phyloP scores from a whole-genome alignment of 2,888 invertebrate genomes.

The Nycteola revayana region DNA sequence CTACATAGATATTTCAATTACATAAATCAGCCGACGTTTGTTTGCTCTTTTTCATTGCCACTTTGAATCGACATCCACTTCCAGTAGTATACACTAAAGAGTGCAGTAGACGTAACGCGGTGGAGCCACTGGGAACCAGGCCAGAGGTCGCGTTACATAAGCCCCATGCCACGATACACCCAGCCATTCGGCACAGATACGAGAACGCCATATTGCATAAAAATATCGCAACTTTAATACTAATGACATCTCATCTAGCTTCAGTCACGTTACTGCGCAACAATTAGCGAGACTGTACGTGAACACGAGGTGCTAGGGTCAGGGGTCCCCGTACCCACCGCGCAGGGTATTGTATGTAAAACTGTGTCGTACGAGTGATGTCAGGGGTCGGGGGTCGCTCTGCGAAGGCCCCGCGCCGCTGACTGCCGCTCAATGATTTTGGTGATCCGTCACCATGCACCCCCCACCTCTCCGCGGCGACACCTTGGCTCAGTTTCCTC shows the following conservation, averaged over 20 bases:
- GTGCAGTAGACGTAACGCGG: too few relatives aligned
- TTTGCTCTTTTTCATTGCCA: too few relatives aligned
- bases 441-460: neutral
- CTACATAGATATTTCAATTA: too few relatives aligned
- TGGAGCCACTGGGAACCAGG: too few relatives aligned
- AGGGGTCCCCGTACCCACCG: neutral
- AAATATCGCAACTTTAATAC: slow-evolving; percentile 19
- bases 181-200: too few relatives aligned
- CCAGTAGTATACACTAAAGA: too few relatives aligned
- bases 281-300: slow-evolving; percentile 16
- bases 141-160: too few relatives aligned
- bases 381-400: neutral
- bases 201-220: neutral
- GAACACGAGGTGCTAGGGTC: slow-evolving; percentile 9
- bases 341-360: too few relatives aligned
- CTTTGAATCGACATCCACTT: too few relatives aligned
- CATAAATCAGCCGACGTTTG: too few relatives aligned
- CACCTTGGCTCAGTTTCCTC: slow-evolving; percentile 16
- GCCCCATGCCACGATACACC: too few relatives aligned
- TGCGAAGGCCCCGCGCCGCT: neutral
- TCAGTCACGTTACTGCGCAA: slow-evolving; percentile 21
- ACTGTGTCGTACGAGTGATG: too few relatives aligned
- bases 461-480: neutral
- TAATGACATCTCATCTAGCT: slow-evolving; percentile 8
- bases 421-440: neutral